phyloP scores from a whole-genome alignment of 1,140 invertebrate genomes.

The Cryptotermes secundus region DNA sequence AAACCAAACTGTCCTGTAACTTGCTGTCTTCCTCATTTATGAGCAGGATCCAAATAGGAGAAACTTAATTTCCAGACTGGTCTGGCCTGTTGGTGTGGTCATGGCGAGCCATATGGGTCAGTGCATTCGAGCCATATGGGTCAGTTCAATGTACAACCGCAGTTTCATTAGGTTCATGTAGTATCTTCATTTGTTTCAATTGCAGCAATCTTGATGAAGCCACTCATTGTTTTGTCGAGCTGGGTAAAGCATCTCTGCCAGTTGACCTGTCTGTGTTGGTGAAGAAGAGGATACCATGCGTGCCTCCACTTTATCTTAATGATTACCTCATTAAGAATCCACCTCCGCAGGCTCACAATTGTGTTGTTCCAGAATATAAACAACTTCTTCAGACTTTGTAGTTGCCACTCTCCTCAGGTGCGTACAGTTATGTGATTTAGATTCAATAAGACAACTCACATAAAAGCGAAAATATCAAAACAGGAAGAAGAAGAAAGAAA shows the following conservation, averaged over 20 bases:
- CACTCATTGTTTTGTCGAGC: conserved; percentile 59
- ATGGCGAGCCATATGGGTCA: too few species aligned
- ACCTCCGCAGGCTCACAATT: conserved; percentile 48
- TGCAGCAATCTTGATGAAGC: conserved; percentile 45
- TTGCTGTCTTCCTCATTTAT: too few species aligned
- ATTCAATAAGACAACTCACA: neutral
- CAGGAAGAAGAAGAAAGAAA: too few species aligned
- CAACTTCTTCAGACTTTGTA: neutral
- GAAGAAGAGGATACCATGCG: conserved; percentile 54
- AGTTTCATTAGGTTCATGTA: too few species aligned
- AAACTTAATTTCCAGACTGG: too few species aligned
- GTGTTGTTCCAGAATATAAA: conserved; percentile 48
- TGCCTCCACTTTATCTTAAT: conserved; percentile 58
- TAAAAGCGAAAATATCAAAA: too few species aligned
- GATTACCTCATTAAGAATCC: conserved; percentile 50
- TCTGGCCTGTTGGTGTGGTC: too few species aligned
- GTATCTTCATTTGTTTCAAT: conserved; percentile 34
- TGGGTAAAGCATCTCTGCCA: conserved; percentile 51
- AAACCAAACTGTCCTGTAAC: too few species aligned
- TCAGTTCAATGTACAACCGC: too few species aligned
- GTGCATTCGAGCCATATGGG: too few species aligned
- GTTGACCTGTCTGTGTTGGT: conserved; percentile 54
- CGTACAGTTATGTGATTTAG: neutral
- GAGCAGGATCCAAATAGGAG: too few species aligned
- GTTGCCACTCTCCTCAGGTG: neutral